These are phyloP conservation scores for Zelleria hepariella DNA, from an alignment of 2,888 invertebrate species.

Conservation along the genomic window DNA sequence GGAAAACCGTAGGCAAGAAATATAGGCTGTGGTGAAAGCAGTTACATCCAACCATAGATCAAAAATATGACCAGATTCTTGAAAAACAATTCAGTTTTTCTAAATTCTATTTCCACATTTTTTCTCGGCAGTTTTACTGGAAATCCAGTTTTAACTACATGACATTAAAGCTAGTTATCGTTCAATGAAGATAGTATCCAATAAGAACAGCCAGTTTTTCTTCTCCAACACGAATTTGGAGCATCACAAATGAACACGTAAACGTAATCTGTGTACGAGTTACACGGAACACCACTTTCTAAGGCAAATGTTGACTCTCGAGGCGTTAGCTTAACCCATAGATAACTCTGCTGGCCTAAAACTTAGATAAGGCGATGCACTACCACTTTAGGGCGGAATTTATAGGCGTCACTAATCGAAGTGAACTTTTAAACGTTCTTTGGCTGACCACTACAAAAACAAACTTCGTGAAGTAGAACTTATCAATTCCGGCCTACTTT, in stretches of 20 bases:
- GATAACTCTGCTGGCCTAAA: conserved; percentile 26
- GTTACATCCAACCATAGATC: background rate
- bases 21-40: background rate
- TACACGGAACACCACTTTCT: conserved; percentile 71
- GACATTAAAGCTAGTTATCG: background rate
- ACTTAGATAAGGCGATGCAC: conserved; percentile 59
- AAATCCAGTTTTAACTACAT: background rate
- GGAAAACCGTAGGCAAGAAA: background rate
- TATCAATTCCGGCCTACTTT: conserved; percentile 14
- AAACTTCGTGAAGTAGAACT: background rate
- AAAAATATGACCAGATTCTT: background rate
- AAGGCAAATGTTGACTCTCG: conserved; percentile 51
- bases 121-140: conserved; percentile 19
- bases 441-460: background rate
- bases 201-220: background rate
- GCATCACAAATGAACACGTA: conserved; percentile 45
- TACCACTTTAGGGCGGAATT: conserved; percentile 7
- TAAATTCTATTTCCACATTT: background rate
- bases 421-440: background rate
- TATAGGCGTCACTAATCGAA: background rate
- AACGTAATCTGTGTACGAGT: conserved; percentile 52
- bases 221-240: conserved; percentile 41
- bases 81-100: too few relatives aligned
- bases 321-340: background rate
- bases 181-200: background rate